phyloP scores from a whole-genome alignment of 2,888 invertebrate genomes.

The Iselma pallidipennis region DNA sequence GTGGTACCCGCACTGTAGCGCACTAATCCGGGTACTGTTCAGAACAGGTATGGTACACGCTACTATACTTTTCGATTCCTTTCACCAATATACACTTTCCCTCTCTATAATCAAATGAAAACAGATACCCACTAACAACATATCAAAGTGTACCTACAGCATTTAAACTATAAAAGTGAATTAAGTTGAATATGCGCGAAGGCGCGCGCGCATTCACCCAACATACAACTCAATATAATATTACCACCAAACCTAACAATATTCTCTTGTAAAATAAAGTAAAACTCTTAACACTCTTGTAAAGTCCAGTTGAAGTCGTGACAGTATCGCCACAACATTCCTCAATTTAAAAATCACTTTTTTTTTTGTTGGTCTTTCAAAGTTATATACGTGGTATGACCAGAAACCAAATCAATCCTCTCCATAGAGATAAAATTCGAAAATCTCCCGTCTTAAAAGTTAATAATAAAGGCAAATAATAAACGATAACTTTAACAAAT shows the following conservation, averaged over 20 bases:
- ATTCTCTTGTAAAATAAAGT: conserved; percentile 20
- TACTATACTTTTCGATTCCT: conserved; percentile 22
- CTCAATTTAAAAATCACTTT: conserved; percentile 7
- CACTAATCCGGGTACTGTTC: neutral
- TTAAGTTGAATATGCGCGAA: conserved; percentile 11
- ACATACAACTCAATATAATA: neutral
- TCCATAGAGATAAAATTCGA: no score
- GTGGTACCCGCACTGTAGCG: neutral
- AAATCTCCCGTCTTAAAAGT: no score
- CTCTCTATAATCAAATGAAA: conserved; percentile 16
- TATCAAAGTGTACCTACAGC: neutral
- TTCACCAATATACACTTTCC: conserved; percentile 23
- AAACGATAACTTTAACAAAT: no score
- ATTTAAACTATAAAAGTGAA: neutral
- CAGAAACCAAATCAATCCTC: no score
- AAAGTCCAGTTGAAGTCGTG: conserved; percentile 25
- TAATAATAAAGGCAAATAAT: no score
- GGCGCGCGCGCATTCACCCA: conserved; percentile 21
- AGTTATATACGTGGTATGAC: no score
- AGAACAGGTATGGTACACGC: neutral
- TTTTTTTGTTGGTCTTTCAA: no score
- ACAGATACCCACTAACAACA: neutral
- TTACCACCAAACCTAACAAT: conserved; percentile 2
- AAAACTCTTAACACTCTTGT: conserved; percentile 6
- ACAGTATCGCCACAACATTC: conserved; percentile 20